phyloP scores from a whole-genome alignment of 2,797 vertebrate genomes.

The Cheirogaleus major region DNA sequence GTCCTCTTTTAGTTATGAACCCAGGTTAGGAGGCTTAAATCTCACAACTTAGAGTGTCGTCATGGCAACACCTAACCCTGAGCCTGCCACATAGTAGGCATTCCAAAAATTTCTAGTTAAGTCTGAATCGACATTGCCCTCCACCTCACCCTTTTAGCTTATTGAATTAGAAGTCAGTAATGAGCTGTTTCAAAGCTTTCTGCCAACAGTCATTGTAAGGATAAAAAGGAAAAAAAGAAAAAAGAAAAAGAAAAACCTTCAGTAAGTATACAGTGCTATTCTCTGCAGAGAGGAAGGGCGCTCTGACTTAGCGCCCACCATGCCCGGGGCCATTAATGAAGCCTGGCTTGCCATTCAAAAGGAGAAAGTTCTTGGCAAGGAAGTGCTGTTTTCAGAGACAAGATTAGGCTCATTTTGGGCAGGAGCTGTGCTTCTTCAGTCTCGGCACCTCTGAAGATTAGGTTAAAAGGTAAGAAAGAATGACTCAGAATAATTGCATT shows the following conservation, averaged over 20 bases:
- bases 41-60: not conserved
- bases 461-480: slow-evolving; percentile 68
- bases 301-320: slow-evolving; percentile 51
- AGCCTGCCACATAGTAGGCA: slow-evolving; percentile 8
- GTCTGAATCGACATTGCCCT: slow-evolving; percentile 25
- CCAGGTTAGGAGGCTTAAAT: not conserved
- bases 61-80: not conserved
- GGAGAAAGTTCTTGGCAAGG: slow-evolving; percentile 68
- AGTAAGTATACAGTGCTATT: slow-evolving; percentile 55
- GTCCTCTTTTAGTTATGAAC: not conserved
- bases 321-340: slow-evolving; percentile 54
- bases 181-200: slow-evolving; percentile 69
- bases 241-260: not conserved
- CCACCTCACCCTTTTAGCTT: slow-evolving; percentile 44
- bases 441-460: slow-evolving; percentile 60
- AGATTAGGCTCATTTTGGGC: slow-evolving; percentile 63
- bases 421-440: slow-evolving; percentile 47
- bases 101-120: slow-evolving; percentile 35
- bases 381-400: slow-evolving; percentile 67
- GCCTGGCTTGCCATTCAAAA: slow-evolving; percentile 35
- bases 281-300: slow-evolving; percentile 16
- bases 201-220: slow-evolving; percentile 52
- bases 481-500: slow-evolving; percentile 73
- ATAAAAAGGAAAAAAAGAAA: not conserved
- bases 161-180: slow-evolving; percentile 66